A percentile compares a stretch with the other conserved stretches of the same genome.
Evolutionary conservation across 2,797 vertebrate genomes (phyloP).

Genomic region (Liasis olivaceus): DNA sequence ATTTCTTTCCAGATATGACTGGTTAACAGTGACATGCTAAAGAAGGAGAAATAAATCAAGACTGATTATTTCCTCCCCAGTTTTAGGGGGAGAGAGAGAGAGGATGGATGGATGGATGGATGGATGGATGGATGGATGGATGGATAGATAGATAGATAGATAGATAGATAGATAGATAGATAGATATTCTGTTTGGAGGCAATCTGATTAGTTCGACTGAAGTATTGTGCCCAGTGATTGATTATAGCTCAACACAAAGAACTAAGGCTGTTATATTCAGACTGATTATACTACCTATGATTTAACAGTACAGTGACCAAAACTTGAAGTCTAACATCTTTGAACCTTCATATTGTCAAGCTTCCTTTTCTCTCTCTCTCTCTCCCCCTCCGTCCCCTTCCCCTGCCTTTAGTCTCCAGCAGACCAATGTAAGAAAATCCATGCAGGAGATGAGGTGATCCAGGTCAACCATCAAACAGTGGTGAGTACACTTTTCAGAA

Average conservation of each 20-base stretch:
- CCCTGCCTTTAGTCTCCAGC: constrained; percentile 71
- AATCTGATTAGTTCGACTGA: background rate
- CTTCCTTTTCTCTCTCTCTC: background rate
- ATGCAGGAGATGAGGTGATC: constrained; percentile 77
- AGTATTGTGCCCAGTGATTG: background rate
- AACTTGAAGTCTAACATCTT: background rate
- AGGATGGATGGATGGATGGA: background rate
- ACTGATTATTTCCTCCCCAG: too few species aligned
- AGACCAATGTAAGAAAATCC: constrained; percentile 79
- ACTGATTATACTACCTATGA: background rate
- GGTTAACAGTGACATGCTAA: too few species aligned
- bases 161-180: background rate
- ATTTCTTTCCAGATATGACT: too few species aligned
- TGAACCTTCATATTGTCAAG: background rate
- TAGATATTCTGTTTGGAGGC: too few species aligned
- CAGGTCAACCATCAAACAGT: constrained; percentile 79
- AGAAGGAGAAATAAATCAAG: too few species aligned
- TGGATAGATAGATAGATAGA: background rate
- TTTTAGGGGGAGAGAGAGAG: too few species aligned
- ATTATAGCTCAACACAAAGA: background rate
- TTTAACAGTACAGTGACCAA: background rate
- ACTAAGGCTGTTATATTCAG: background rate
- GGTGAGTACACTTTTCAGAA: constrained; percentile 62
- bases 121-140: background rate
- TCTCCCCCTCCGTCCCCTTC: background rate